Conservation (phyloP, 2,797 vertebrate genomes). For the Hoplostethus atlanticus region DNA sequence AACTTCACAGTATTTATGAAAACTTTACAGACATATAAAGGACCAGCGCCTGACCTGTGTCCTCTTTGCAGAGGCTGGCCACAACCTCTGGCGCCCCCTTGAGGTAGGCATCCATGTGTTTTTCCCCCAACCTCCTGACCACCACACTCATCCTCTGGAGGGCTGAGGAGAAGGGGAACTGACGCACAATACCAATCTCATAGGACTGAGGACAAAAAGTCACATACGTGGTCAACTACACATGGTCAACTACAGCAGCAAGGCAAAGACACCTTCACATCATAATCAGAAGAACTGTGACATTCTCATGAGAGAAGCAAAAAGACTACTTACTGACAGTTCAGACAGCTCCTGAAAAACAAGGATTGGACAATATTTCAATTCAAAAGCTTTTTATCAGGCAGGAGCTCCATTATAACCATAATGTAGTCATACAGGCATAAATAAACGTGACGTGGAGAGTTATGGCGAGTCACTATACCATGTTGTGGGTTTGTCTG, state of each 20-base stretch:
- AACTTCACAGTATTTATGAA: background rate
- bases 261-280: background rate
- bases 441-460: background rate
- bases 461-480: conserved; percentile 52
- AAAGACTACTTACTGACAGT: conserved; percentile 84
- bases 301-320: background rate
- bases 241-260: background rate
- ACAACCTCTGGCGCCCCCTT: conserved; percentile 97
- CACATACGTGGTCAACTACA: too few relatives aligned
- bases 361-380: background rate
- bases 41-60: conserved; percentile 86
- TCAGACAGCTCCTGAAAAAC: conserved; percentile 88
- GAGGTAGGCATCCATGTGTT: conserved; percentile 94
- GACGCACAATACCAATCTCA: conserved; percentile 95
- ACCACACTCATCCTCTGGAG: conserved; percentile 97
- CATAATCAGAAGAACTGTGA: background rate
- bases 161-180: conserved; percentile 96
- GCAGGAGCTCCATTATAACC: background rate
- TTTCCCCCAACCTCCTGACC: conserved; percentile 90
- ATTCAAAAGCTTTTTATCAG: background rate
- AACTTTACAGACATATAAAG: background rate
- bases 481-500: conserved; percentile 86
- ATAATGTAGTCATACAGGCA: background rate
- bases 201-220: conserved; percentile 71
- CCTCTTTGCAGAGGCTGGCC: conserved; percentile 90